Base-by-base conservation (phyloP, 2,113 vertebrate genomes). In the Fregetta grallaria region DNA sequence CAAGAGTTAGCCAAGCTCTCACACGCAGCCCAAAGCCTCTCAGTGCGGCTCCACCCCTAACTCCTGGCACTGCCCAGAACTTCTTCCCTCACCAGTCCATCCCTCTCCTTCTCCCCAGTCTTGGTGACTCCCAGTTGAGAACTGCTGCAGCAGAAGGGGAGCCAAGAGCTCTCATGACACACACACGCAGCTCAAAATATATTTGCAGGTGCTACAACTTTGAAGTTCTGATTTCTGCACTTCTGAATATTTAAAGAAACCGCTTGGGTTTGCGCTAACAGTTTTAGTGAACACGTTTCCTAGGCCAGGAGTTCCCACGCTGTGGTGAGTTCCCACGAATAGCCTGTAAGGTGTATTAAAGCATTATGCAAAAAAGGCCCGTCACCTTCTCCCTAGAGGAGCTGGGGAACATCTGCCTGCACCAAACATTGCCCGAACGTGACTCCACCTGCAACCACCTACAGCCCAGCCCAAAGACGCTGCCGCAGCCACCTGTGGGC, bases 211-310 rank as follows among this genome's bases (percentile, higher is more conserved):
- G 90, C 76, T 89, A n/a, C 19, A 58, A 10, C 93, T 96, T 70
- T 92, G 78, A 96, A 92, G 86, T 83, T 90, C 21, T 50, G 55
- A 66, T 93, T 92, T 90, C 74, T 88, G 3, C 25, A 30, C 14
- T 66, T 93, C 7, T 94, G 85, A 82, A 94, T 96, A 96, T 92
- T 94, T 94, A 95, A 96, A 92, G 81, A 58, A 93, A 61, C 80
- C 1, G 1, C 81, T 27, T 13, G 34, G 56, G 84, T 75, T 62
- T 78, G 73, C 0, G 6, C 52, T 71, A 52, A 63, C 62, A 66
- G 77, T 49, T 91, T 49, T 32, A 82, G 81, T 0, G 14, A 14
- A 1, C 62, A 56, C 4, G 0, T 68, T 91, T 82, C 68, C 80
- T 78, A 47, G 65, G n/a, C 84, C 52, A 68, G 70, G 40, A 91